Base-by-base conservation (phyloP, 2,113 vertebrate species). In the Pterocles orientalis region DNA sequence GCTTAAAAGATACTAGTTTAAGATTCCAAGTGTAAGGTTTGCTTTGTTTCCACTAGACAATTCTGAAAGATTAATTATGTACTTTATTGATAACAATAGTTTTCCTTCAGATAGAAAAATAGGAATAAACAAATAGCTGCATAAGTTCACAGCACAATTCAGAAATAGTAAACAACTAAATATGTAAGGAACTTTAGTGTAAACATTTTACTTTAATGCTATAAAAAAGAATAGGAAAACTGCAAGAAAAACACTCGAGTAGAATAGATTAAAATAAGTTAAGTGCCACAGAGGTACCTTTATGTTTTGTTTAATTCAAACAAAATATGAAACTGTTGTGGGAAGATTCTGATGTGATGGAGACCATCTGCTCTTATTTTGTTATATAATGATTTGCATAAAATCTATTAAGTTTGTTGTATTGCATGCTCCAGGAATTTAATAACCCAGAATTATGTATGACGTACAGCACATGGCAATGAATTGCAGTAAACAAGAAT, bases 301-400 rank as follows among this genome's bases (percentile, higher is more conserved):
- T 96, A 88, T 79, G 56, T 91, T 96, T 97, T 96, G 71, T 97
- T 98, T 97, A 97, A 96, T 97, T 98, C 97, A 97, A 97, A 97
- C 62, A 96, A 97, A 97, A 97, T 93, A 93, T 94, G 90, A 97
- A 98, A 96, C 50, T 91, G 48, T 88, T 97, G 91, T 58, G 39
- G 92, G 97, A 98, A 95, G 56, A 97, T 96, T 98, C 85, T 95
- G 83, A 94, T 95, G 41, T 97, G 95, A 97, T 97, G 95, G 97
- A 68, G 95, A 98, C 97, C 98, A 98, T 98, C 97, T 98, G 98
- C 83, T 97, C 88, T 94, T 97, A 97, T 97, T 97, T 98, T 97
- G 95, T 97, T 97, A 96, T 96, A 93, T 97, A 97, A 98, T n/a
- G 65, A 98, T 98, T 98, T 98, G 98, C 97, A 98, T 98, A 98